Conservation (phyloP, 2,888 invertebrate genomes). For the Dusona sp. region DNA sequence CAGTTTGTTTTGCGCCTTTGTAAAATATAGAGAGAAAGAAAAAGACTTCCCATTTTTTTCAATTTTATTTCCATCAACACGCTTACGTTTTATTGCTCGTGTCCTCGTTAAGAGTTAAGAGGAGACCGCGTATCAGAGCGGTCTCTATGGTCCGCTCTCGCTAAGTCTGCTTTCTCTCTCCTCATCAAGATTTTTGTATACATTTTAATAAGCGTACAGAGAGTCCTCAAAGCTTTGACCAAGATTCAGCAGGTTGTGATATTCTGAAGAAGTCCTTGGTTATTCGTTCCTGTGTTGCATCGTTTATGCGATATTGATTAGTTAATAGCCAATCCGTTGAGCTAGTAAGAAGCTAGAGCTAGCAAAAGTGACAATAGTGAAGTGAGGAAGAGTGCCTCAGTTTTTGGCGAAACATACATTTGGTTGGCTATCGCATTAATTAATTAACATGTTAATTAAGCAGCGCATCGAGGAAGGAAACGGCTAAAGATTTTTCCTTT, state of each 20-base stretch:
- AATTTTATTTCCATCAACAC: background rate
- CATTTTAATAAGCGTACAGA: background rate
- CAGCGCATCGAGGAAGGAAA: background rate
- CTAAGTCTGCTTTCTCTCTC: constrained; percentile 49
- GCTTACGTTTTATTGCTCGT: constrained; percentile 28
- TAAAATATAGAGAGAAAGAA: background rate
- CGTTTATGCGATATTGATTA: too few relatives aligned
- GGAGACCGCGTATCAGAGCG: constrained; percentile 22
- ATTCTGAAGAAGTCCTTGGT: background rate
- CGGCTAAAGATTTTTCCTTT: background rate
- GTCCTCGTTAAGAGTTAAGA: constrained; percentile 54
- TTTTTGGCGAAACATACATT: background rate
- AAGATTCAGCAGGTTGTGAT: background rate
- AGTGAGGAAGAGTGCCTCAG: background rate
- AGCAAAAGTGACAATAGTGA: background rate
- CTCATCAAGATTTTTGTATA: constrained; percentile 25
- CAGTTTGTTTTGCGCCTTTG: background rate
- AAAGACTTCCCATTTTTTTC: background rate
- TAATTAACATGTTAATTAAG: background rate
- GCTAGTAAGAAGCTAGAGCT: background rate
- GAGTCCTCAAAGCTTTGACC: background rate
- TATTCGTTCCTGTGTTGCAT: too few relatives aligned
- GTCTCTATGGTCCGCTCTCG: constrained; percentile 16
- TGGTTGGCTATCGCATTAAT: background rate
- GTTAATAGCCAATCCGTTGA: background rate